Evolutionary conservation across 2,888 invertebrate genomes (phyloP).

Genomic region (Apotomis capreana): DNA sequence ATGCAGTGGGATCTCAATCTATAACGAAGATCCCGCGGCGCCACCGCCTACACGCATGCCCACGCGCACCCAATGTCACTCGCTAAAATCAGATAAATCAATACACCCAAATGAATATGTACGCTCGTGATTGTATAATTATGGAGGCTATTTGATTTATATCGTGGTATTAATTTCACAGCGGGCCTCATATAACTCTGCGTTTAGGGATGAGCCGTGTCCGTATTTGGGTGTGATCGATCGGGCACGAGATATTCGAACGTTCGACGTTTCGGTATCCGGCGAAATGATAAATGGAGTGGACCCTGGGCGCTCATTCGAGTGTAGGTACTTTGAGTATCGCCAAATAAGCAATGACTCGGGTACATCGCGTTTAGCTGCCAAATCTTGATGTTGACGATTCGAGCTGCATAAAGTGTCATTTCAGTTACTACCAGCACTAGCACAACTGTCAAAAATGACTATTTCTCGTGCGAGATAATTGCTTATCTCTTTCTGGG

Average conservation of each 20-base stretch:
- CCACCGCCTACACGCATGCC: conserved; percentile 58
- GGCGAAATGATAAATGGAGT: conserved; percentile 38
- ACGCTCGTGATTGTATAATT: conserved; percentile 58
- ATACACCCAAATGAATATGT: conserved; percentile 55
- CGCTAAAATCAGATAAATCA: conserved; percentile 59
- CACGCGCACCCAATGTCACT: conserved; percentile 51
- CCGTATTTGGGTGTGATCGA: conserved; percentile 43
- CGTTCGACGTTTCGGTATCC: conserved; percentile 37
- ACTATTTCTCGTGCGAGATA: too few relatives aligned
- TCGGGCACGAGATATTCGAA: conserved; percentile 34
- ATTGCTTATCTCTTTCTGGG: too few relatives aligned
- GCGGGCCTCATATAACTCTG: conserved; percentile 50
- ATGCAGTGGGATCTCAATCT: too few relatives aligned
- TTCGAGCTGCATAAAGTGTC: too few relatives aligned
- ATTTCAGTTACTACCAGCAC: too few relatives aligned
- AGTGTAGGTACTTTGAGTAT: too few relatives aligned
- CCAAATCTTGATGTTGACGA: too few relatives aligned
- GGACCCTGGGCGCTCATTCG: not conserved
- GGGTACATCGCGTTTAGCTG: too few relatives aligned
- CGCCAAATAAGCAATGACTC: too few relatives aligned
- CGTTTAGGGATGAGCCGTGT: conserved; percentile 39
- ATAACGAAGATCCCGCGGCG: conserved; percentile 50
- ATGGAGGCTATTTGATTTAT: conserved; percentile 68
- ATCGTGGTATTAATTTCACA: conserved; percentile 56
- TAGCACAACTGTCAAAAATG: too few relatives aligned